A percentile compares a stretch with the other conserved stretches of the same genome.
Evolutionary conservation across 2,888 invertebrate species (phyloP).

Genomic region (Agonopterix subpropinquella): DNA sequence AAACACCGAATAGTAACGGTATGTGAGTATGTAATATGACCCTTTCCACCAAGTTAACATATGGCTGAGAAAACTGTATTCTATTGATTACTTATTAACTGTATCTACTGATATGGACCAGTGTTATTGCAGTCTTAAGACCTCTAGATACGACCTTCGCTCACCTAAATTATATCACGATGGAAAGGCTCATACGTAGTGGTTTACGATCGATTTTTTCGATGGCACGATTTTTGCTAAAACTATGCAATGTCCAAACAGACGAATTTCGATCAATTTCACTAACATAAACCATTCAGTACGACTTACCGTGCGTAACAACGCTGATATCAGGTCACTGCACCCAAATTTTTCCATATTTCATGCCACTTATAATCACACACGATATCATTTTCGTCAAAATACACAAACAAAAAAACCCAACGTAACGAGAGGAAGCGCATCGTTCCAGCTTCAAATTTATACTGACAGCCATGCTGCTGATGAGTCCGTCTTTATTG

Average conservation of each 20-base stretch:
- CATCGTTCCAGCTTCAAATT: slow-evolving; percentile 92
- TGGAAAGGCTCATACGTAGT: slow-evolving; percentile 46
- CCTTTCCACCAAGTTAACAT: slow-evolving; percentile 63
- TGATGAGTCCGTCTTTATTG: slow-evolving; percentile 89
- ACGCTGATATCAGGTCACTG: slow-evolving; percentile 62
- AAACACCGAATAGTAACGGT: slow-evolving; percentile 43
- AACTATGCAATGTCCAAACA: background rate
- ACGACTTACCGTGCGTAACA: slow-evolving; percentile 50
- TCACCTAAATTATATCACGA: slow-evolving; percentile 43
- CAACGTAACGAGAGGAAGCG: slow-evolving; percentile 86
- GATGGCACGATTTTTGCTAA: slow-evolving; percentile 30
- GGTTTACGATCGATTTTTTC: slow-evolving; percentile 44
- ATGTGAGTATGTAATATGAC: slow-evolving; percentile 32
- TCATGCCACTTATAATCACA: slow-evolving; percentile 68
- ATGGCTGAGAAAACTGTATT: slow-evolving; percentile 46
- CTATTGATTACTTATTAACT: slow-evolving; percentile 45
- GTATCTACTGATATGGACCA: slow-evolving; percentile 13
- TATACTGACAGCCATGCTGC: slow-evolving; percentile 98
- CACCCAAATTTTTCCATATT: slow-evolving; percentile 74
- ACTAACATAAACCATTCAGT: slow-evolving; percentile 8
- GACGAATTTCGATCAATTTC: background rate
- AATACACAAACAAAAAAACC: slow-evolving; percentile 73
- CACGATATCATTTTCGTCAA: slow-evolving; percentile 72
- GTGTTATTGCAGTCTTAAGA: slow-evolving; percentile 14
- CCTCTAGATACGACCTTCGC: slow-evolving; percentile 49